A percentile compares a stretch with the other conserved stretches of the same genome.
Evolutionary conservation across 2,888 invertebrate genomes (phyloP).

Genomic region (Phortica magna): DNA sequence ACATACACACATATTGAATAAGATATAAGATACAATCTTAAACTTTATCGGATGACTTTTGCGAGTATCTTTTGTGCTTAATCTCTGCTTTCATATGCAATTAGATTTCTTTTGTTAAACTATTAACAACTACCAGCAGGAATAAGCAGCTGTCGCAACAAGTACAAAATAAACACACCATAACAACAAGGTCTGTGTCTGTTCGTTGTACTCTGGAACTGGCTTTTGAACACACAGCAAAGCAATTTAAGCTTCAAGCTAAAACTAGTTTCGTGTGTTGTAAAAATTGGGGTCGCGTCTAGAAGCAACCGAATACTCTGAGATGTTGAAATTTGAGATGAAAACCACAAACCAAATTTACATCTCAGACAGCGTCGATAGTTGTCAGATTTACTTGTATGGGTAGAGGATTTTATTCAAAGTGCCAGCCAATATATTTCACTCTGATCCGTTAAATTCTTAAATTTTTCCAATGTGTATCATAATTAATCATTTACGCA

Average conservation of each 20-base stretch:
- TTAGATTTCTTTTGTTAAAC: slow-evolving; percentile 59
- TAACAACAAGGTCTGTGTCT: background rate
- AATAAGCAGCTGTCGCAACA: background rate
- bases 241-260: background rate
- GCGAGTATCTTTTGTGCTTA: background rate
- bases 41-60: no score
- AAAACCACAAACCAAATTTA: background rate
- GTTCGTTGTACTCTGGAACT: background rate
- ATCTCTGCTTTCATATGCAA: slow-evolving; percentile 64
- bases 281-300: slow-evolving; percentile 8
- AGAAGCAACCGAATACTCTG: background rate
- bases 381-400: no score
- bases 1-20: no score
- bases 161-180: background rate
- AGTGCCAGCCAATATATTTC: no score
- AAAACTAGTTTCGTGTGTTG: slow-evolving; percentile 25
- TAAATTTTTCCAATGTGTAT: no score
- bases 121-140: slow-evolving; percentile 48
- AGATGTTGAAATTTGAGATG: background rate
- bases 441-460: no score
- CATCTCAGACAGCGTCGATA: no score
- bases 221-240: background rate
- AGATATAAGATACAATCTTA: no score
- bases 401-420: no score
- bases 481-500: background rate